phyloP scores from a whole-genome alignment of 2,888 invertebrate species.

The Marronus borbonicus region DNA sequence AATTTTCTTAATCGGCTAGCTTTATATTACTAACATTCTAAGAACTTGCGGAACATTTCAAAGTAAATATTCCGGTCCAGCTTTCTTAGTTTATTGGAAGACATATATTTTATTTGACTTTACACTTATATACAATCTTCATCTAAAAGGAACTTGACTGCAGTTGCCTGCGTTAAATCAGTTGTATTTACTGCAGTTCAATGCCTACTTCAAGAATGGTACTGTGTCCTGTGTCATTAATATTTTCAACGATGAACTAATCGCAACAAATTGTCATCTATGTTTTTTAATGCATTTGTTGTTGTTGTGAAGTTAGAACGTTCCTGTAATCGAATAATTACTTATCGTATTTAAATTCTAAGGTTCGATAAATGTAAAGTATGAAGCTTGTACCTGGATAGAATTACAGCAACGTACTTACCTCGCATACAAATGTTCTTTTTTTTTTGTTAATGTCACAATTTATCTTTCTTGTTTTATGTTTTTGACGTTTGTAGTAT shows the following conservation, averaged over 20 bases:
- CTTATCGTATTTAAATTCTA: background rate
- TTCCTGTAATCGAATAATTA: constrained; percentile 16
- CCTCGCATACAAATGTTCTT: constrained; percentile 24
- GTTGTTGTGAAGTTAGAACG: constrained; percentile 6
- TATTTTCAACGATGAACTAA: background rate
- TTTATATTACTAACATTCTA: too few species aligned
- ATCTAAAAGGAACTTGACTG: too few species aligned
- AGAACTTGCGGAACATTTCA: too few species aligned
- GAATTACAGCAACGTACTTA: constrained; percentile 28
- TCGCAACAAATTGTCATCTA: constrained; percentile 42
- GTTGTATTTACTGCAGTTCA: too few species aligned
- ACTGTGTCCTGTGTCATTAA: background rate
- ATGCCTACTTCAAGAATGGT: too few species aligned
- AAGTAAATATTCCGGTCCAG: too few species aligned
- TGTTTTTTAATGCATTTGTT: constrained; percentile 25
- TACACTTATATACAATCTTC: too few species aligned
- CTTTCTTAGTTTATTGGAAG: too few species aligned
- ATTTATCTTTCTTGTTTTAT: constrained; percentile 46
- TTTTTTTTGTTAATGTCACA: constrained; percentile 31
- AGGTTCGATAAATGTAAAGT: background rate
- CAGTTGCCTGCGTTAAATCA: too few species aligned
- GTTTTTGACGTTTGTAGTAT: constrained; percentile 61
- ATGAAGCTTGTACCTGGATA: background rate
- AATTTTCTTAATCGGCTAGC: too few species aligned
- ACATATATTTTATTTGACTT: too few species aligned